Base-by-base conservation (phyloP, 2,888 invertebrate genomes). In the Ophion slaviceki region DNA sequence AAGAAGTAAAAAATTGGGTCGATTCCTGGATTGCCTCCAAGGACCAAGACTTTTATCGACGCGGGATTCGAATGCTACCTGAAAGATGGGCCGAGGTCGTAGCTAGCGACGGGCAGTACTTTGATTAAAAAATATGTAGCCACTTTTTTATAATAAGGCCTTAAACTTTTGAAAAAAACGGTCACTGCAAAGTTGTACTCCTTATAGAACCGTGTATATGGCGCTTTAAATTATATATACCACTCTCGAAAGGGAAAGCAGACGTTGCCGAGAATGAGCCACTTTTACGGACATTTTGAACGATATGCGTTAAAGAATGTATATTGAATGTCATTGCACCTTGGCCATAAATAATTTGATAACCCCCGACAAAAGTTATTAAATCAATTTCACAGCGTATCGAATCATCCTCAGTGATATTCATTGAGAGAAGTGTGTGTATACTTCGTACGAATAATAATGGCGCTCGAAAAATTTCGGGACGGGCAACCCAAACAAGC, bases 401-500 rank as follows among this genome's bases (percentile, higher is more conserved):
- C 10, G 70, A 68, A 40, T 70, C 47, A 24, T 40, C 24, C 61
- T 59, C 70, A 59, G 68, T 70, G 20, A 70, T 61, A 70, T 61
- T 62, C 14, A 45, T 40, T 24, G 40, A 47, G 24, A 78, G 47
- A 8, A 78, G 70, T 47, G 20, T 70, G 28, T 70, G 24, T 68
- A 70, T 70, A 70, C 61, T 28, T 67, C 70, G 68, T 40, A 78
- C 68, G 11, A 78, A 70, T 61, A 70, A 47, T 40, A 36, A 61
- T 14, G 47, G 66, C 8, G 77, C 45, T 61, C 24, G 57, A n/a
- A 77, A 59, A 68, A 40, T 10, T 10, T 77, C 68, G 32, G 36
- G 59, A n/a, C 40, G 61, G 20, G 84, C 40, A 57, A 86, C 11
- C 78, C 76, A 47, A 59, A 10, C 62, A 86, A 77, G 53, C 86